Percentiles rank a stretch among this genome's conserved stretches.
Conservation (phyloP, 2,888 invertebrate genomes). For the Nipponacmea schrenckii region DNA sequence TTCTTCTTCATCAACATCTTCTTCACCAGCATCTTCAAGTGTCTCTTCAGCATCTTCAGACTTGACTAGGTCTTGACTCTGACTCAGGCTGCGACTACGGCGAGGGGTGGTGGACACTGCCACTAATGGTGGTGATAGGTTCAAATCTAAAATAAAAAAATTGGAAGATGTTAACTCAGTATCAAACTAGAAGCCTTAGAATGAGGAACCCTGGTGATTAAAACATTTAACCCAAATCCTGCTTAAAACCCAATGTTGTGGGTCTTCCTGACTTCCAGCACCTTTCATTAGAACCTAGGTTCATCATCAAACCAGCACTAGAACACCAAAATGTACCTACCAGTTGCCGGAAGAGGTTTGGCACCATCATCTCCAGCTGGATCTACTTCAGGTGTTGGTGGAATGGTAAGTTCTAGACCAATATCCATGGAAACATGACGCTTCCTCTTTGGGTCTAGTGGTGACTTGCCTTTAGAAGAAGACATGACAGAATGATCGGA, state of each 20-base stretch:
- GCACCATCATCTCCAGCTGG: too few species aligned
- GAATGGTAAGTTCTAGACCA: conserved; percentile 5
- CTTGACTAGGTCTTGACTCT: neutral
- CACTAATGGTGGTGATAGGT: conserved; percentile 10
- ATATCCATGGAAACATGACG: conserved; percentile 38
- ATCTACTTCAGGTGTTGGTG: neutral
- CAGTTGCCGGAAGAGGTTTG: conserved; percentile 22
- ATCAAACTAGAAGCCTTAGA: too few species aligned
- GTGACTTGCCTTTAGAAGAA: conserved; percentile 26
- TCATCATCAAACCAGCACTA: too few species aligned
- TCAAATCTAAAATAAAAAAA: conserved; percentile 6
- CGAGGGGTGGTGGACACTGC: neutral
- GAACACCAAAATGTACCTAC: conserved; percentile 25
- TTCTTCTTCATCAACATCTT: conserved; percentile 40
- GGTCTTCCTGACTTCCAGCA: too few species aligned
- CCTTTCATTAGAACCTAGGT: too few species aligned
- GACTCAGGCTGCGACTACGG: too few species aligned
- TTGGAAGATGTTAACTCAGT: too few species aligned
- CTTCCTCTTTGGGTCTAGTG: conserved; percentile 32
- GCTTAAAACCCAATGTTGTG: too few species aligned
- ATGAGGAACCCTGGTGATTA: too few species aligned
- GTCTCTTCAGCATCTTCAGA: conserved; percentile 36
- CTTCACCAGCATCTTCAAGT: conserved; percentile 34
- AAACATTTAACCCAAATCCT: too few species aligned
- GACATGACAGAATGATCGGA: conserved; percentile 47